A percentile compares a stretch with the other conserved stretches of the same genome.
These are phyloP conservation scores for Carcharodon carcharias DNA, from an alignment of 2,797 vertebrate species.

Conservation along the genomic window DNA sequence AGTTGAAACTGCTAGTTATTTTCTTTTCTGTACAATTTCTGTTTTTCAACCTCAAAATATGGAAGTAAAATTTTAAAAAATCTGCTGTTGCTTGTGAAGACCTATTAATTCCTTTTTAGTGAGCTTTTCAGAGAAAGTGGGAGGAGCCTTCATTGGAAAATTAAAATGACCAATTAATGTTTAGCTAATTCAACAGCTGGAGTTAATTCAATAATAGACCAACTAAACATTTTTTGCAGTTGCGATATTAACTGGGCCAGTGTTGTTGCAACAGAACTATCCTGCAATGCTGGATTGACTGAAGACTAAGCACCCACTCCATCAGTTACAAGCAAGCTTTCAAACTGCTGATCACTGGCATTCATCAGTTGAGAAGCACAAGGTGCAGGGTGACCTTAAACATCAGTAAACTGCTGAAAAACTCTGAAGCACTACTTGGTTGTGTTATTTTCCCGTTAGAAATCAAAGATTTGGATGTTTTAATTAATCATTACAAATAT, in stretches of 20 bases:
- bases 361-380: not conserved
- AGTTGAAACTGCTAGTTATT: not conserved
- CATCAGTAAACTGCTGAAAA: not conserved
- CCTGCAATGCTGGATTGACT: not conserved
- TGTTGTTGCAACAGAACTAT: not conserved
- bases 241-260: not conserved
- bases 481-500: not conserved
- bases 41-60: not conserved
- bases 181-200: not conserved
- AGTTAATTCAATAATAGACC: not conserved
- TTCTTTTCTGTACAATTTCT: not conserved
- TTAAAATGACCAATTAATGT: not conserved
- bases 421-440: not conserved
- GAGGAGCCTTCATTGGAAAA: not conserved
- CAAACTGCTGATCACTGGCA: not conserved
- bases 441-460: not conserved
- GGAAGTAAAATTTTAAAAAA: not conserved
- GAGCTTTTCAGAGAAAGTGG: not conserved
- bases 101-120: not conserved
- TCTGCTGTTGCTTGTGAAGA: not conserved
- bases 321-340: not conserved
- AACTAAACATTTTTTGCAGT: not conserved
- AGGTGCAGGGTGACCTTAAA: not conserved
- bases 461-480: not conserved
- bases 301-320: not conserved